Conservation (phyloP, 2,113 vertebrate genomes). For the Monarcha castaneiventris region DNA sequence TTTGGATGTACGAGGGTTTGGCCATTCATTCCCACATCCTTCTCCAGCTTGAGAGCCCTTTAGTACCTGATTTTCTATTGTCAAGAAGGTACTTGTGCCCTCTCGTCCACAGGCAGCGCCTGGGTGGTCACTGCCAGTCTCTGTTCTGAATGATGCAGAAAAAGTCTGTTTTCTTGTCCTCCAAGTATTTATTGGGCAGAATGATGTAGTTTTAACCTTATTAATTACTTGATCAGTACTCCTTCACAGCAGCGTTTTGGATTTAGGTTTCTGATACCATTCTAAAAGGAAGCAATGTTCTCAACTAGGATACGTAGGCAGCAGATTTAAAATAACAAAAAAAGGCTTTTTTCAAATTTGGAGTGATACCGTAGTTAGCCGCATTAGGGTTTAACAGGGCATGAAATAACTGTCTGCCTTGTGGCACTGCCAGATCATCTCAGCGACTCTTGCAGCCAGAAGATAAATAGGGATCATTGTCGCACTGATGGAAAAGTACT, state of each 20-base stretch:
- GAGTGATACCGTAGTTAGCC: slow-evolving; percentile 75
- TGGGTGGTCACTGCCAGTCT: background rate
- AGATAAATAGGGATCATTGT: slow-evolving; percentile 81
- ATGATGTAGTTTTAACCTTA: background rate
- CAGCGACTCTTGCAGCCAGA: slow-evolving; percentile 79
- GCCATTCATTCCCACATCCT: background rate
- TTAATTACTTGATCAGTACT: background rate
- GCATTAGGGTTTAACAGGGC: slow-evolving; percentile 93
- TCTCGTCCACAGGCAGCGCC: background rate
- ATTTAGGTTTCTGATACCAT: background rate
- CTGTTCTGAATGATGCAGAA: background rate
- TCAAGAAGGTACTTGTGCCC: background rate
- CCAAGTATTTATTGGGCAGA: background rate
- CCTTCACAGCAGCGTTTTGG: rapidly evolving
- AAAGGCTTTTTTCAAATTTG: slow-evolving; percentile 59
- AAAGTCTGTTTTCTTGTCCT: background rate
- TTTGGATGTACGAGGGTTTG: background rate
- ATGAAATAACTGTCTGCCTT: slow-evolving; percentile 92
- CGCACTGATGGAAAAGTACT: slow-evolving; percentile 49
- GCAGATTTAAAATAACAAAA: slow-evolving; percentile 43
- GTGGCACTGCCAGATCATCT: slow-evolving; percentile 84
- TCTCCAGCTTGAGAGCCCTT: background rate
- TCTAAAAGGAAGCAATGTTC: slow-evolving; percentile 27
- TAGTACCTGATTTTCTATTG: background rate
- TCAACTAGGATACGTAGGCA: slow-evolving; percentile 34